These are phyloP conservation scores for Ceratitis capitata DNA, from an alignment of 1,140 invertebrate species.

Conservation along the genomic window DNA sequence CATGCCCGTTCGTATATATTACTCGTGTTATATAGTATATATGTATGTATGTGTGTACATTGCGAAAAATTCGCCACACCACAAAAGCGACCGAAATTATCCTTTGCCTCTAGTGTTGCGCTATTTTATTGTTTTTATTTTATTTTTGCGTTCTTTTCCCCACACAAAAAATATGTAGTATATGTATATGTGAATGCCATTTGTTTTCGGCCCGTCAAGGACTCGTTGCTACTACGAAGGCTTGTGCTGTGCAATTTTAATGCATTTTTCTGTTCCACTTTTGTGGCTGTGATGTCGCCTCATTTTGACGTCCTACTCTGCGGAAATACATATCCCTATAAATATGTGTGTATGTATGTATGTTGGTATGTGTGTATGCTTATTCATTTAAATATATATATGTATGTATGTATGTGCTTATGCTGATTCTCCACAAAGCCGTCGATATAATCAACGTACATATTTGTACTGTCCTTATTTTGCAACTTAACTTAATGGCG, in stretches of 20 bases:
- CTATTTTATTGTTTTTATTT: not conserved
- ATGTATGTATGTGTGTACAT: not conserved
- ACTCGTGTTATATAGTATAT: too few species aligned
- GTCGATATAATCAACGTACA: not conserved
- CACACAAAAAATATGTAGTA: too few species aligned
- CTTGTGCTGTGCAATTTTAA: not conserved
- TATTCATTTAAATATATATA: too few species aligned
- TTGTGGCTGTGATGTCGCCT: not conserved
- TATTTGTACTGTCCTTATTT: not conserved
- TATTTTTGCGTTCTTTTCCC: not conserved
- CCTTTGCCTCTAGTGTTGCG: not conserved
- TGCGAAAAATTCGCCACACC: not conserved
- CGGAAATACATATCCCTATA: too few species aligned
- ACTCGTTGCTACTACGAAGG: not conserved
- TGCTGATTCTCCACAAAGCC: not conserved
- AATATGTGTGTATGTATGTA: too few species aligned
- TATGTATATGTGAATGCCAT: conserved; percentile 6
- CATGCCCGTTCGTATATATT: not conserved
- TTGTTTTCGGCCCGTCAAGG: conserved; percentile 34
- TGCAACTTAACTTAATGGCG: conserved; percentile 6
- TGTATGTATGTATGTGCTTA: not conserved
- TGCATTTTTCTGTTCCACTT: conserved; percentile 30
- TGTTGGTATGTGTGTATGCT: too few species aligned
- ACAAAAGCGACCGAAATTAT: conserved; percentile 17
- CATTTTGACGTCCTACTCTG: not conserved